These are phyloP conservation scores for Protobothrops flavoviridis DNA, from an alignment of 2,113 vertebrate species.

Conservation along the genomic window DNA sequence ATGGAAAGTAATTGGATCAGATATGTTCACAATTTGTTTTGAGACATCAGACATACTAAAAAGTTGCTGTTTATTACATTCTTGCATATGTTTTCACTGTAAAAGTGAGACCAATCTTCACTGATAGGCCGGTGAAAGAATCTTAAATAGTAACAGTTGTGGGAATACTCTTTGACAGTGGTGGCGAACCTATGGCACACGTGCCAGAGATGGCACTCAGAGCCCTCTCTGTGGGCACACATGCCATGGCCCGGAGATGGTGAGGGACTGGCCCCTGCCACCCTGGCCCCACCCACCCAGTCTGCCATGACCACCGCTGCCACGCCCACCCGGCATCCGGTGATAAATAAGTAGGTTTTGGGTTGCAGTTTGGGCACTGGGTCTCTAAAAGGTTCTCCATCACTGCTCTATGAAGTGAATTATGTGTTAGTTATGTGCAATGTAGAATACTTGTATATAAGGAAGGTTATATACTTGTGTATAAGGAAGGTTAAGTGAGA, in stretches of 20 bases:
- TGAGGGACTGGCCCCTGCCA: too few species aligned
- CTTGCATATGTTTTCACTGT: neutral
- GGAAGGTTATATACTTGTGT: too few species aligned
- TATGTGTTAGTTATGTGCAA: neutral
- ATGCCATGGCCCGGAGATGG: too few species aligned
- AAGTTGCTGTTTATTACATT: neutral
- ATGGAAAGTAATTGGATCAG: neutral
- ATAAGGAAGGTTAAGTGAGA: neutral
- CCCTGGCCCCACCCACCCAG: too few species aligned
- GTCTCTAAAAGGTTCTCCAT: too few species aligned
- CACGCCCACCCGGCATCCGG: too few species aligned
- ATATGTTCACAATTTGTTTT: slow-evolving; percentile 13
- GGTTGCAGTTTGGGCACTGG: too few species aligned
- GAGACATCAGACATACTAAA: neutral
- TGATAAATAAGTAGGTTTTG: too few species aligned
- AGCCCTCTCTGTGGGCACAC: too few species aligned
- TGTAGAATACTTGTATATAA: neutral
- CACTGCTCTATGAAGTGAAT: neutral
- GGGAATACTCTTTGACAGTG: neutral
- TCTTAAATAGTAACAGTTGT: neutral
- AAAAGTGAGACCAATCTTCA: neutral
- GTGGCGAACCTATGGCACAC: too few species aligned
- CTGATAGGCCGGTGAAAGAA: neutral
- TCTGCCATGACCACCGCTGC: too few species aligned
- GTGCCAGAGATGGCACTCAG: too few species aligned